Base-by-base conservation (phyloP, 2,888 invertebrate genomes). In the Taphrorychus bicolor region DNA sequence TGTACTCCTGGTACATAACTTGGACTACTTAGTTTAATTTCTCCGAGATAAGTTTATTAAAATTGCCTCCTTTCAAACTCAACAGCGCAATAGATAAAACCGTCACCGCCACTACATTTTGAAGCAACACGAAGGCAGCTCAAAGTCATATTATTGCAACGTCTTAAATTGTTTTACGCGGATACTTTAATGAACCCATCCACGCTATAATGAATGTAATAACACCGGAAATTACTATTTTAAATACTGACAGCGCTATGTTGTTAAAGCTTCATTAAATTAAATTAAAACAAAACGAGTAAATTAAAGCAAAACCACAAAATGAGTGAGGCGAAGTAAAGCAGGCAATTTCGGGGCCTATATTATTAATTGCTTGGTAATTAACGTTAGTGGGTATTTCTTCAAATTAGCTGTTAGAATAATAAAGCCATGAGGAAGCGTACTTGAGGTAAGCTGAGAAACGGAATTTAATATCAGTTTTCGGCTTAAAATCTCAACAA, bases 201-300 rank as follows among this genome's bases (percentile, higher is more conserved):
- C n/a, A 51, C 4, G 11, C 51, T 22, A 14, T 51, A 51, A 51
- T 51, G 22, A 51, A 54, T 9, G 24, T 54, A 23, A 54, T 54
- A 54, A 54, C 54, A 54, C 22, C 54, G n/a, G 23, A 24, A 54
- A 23, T 23, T 54, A 32, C 54, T 54, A 32, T 24, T 54, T 23
- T 54, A 54, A 54, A 54, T 54, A 54, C 54, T 54, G 54, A 32
- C 54, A 32, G 54, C 24, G 54, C 54, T 32, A 52, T 52, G 22
- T 21, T 54, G 32, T 22, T 19, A 54, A 54, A 54, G 54, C 24
- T 54, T 24, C 32, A 54, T 24, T n/a, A 54, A 54, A 54, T 54
- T 22, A 23, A 54, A 54, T 54, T 54, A 54, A 54, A 54, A 54
- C 32, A 54, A 54, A 32, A 54, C 24, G 54, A 21, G 2, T 17